Percentiles rank a stretch among this genome's conserved stretches.
Evolutionary conservation across 2,888 invertebrate species (phyloP).

Genomic region (Brenthis ino): DNA sequence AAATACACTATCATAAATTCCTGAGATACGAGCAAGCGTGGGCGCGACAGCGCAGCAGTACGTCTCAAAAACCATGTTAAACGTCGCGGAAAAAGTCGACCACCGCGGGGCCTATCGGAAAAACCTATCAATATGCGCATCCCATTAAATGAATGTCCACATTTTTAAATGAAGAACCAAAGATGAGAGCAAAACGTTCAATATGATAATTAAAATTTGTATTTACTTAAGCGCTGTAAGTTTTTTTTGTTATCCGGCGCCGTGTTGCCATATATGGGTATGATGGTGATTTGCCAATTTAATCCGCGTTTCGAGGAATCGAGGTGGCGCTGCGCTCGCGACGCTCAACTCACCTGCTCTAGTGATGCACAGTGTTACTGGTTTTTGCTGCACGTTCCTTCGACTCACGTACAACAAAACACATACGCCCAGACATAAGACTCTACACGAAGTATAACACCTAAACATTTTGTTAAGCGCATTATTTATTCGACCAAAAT

Average conservation of each 20-base stretch:
- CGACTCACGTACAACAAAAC: slow-evolving; percentile 15
- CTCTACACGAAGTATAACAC: slow-evolving; percentile 34
- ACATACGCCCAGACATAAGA: slow-evolving; percentile 14
- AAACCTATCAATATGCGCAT: slow-evolving; percentile 78
- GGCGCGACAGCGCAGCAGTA: slow-evolving; percentile 49
- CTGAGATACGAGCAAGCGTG: slow-evolving; percentile 52
- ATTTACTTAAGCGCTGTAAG: slow-evolving; percentile 65
- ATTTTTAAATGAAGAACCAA: slow-evolving; percentile 69
- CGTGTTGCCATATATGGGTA: slow-evolving; percentile 63
- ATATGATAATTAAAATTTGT: slow-evolving; percentile 80
- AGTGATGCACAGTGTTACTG: slow-evolving; percentile 53
- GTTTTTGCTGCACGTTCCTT: slow-evolving; percentile 42
- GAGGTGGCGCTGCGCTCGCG: slow-evolving; percentile 53
- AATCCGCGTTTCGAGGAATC: slow-evolving; percentile 66
- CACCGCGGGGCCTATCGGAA: slow-evolving; percentile 69
- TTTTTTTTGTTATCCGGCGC: slow-evolving; percentile 68
- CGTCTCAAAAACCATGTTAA: slow-evolving; percentile 69
- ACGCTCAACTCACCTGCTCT: slow-evolving; percentile 42
- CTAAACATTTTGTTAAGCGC: slow-evolving; percentile 39
- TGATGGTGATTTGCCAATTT: slow-evolving; percentile 75
- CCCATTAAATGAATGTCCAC: slow-evolving; percentile 65
- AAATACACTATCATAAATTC: slow-evolving; percentile 72
- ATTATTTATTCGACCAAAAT: slow-evolving; percentile 41
- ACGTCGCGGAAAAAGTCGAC: slow-evolving; percentile 73
- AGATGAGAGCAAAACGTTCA: slow-evolving; percentile 72